Evolutionary conservation across 2,797 vertebrate species (phyloP), one percentile per base, ranked within the genome.

Genomic region (Phyllotis vaccarum): DNA sequence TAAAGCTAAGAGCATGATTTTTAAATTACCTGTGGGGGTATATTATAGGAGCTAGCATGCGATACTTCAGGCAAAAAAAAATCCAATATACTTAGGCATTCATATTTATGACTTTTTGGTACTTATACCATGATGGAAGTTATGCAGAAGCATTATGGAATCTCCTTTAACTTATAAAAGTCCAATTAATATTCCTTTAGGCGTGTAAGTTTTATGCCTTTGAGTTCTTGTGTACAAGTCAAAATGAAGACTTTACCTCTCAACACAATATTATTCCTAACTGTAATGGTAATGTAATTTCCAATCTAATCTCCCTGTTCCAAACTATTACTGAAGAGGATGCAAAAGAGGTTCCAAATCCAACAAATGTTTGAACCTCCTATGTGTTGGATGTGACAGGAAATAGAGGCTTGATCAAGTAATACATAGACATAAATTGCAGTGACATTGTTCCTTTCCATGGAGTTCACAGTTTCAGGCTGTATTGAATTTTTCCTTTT

Each of bases 201-300:
- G 21, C 34, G 17, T 37, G 21, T 52, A 79, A 75, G 66, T 54
- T 89, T 93, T 87, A 22, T 19, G 66, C 34, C 24, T 40, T 54
- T 93, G 78, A 64, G 49, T 72, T 95, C 79, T 80, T 92, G 27
- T 83, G 79, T 16, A 72, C 60, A 89, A 56, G 60, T 85, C 37
- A 95, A 76, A 83, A 95, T 80, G 29, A 87, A 86, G 70, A 79
- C 14, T 19, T 43, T 85, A 31, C 31, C 31, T 85, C 40, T 89
- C 31, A 60, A 76, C 34, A 46, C 58, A 93, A 79, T 92, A 76
- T 7, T 94, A 19, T 88, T 64, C 37, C 29, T 70, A 88, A 93
- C 60, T 95, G 92, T 91, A 95, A 91, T 91, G 17, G 87, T 75
- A 92, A 79, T 78, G 17, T 24, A 86, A 49, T 88, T 92, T 95